These are phyloP conservation scores for Myxocyprinus asiaticus DNA, from an alignment of 2,113 vertebrate species.

Conservation along the genomic window DNA sequence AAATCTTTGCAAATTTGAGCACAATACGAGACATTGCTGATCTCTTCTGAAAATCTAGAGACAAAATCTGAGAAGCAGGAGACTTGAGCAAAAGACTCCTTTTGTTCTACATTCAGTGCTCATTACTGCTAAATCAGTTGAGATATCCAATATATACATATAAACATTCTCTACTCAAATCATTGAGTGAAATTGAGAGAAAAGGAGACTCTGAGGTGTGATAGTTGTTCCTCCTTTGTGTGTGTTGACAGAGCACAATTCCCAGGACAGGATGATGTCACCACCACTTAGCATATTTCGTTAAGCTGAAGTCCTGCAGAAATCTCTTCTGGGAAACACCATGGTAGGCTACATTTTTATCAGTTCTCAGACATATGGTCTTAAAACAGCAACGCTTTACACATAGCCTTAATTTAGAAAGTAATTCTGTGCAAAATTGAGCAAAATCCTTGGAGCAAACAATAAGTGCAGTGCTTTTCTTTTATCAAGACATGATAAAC, in stretches of 20 bases:
- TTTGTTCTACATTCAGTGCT: no score
- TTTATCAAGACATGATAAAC: slow-evolving; percentile 29
- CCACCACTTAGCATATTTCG: slow-evolving; percentile 54
- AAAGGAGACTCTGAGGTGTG: slow-evolving; percentile 57
- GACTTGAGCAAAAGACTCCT: no score
- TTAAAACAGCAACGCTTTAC: neutral
- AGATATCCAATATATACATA: neutral
- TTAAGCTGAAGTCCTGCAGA: slow-evolving; percentile 41
- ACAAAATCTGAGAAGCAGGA: no score
- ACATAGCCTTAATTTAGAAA: slow-evolving; percentile 41
- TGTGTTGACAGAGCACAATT: slow-evolving; percentile 67
- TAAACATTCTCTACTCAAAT: neutral
- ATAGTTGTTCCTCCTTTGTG: slow-evolving; percentile 60
- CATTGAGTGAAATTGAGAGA: neutral
- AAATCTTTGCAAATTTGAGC: no score
- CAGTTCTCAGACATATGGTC: slow-evolving; percentile 46
- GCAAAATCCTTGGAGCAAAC: slow-evolving; percentile 13
- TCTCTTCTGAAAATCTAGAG: no score
- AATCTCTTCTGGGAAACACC: slow-evolving; percentile 41
- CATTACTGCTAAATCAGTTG: no score
- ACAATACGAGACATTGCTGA: no score
- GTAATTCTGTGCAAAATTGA: slow-evolving; percentile 29
- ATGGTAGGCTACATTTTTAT: slow-evolving; percentile 30
- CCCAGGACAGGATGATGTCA: slow-evolving; percentile 67
- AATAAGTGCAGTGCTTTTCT: slow-evolving; percentile 18